Evolutionary conservation across 53 echinoderm and acorn worm species (phyloP).

Genomic region (Zoroaster sp.): DNA sequence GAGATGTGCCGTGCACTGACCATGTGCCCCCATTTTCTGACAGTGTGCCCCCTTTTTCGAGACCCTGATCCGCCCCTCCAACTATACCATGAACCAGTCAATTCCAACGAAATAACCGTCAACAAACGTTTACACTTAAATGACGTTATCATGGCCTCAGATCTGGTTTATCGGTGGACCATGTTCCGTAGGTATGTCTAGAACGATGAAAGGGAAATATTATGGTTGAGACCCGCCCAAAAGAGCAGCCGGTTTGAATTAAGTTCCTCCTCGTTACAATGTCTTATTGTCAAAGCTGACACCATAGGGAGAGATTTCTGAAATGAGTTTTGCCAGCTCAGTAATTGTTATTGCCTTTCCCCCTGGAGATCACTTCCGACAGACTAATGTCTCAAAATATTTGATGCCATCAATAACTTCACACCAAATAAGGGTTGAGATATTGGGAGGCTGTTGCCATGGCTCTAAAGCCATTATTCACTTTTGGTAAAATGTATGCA

Average conservation of each 20-base stretch:
- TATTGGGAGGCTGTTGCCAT: too few relatives aligned
- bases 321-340: background rate
- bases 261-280: background rate
- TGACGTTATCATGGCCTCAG: constrained; percentile 9
- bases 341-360: too few relatives aligned
- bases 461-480: too few relatives aligned
- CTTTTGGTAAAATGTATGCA: too few relatives aligned
- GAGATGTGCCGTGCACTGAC: too few relatives aligned
- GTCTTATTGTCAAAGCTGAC: background rate
- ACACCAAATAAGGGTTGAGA: too few relatives aligned
- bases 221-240: constrained; percentile 8
- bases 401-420: background rate
- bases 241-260: constrained; percentile 20
- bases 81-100: background rate
- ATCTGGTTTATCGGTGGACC: constrained; percentile 2
- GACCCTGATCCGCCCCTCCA: background rate
- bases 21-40: too few relatives aligned
- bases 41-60: background rate
- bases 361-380: background rate
- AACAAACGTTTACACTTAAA: background rate
- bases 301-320: background rate
- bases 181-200: background rate
- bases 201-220: constrained; percentile 2
- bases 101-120: background rate
- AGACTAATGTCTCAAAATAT: background rate